Base-by-base conservation (phyloP, 2,888 invertebrate species). In the Lasioglossum oenotherae region DNA sequence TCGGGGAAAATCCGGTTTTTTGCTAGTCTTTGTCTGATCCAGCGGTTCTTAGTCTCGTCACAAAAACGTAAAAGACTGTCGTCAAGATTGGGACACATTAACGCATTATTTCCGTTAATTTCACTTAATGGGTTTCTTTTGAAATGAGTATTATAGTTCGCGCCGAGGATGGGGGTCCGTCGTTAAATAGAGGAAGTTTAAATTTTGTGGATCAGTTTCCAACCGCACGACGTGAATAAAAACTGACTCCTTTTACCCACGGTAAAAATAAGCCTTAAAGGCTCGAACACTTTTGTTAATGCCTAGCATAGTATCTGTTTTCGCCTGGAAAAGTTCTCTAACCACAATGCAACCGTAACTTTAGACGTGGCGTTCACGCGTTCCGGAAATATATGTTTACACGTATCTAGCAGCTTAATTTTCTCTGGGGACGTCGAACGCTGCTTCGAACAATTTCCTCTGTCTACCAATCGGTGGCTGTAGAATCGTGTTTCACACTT, bases 381-480 rank as follows among this genome's bases (percentile, higher is more conserved):
- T 41, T 57, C 53, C 72, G 60, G 74, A 23, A 49, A 49, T 31
- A 64, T n/a, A 23, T 41, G 38, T 41, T 75, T 71, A 31, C 69
- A n/a, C 53, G 53, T 64, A 19, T 27, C 46, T 6, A 19, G 74
- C 4, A 60, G 23, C 46, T 44, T 64, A 41, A 71, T 49, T 74
- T 75, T 80, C 71, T 27, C 71, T 14, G n/a, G 14, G 27, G 44
- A 10, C 72, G 27, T 35, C 57, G 71, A 71, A 64, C 46, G 71
- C 72, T 64, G 31, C 64, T 60, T 67, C 31, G 19, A n/a, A 53
- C 35, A 77, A 81, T 57, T 81, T 74, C 38, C 31, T 19, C 10
- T 6, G 64, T 23, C 27, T 69, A 35, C 60, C 16, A 16, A 64
- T 67, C 67, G 19, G 16, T 31, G 31, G 35, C 8, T 35, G 67